Percentiles rank a stretch among this genome's conserved stretches.
phyloP scores from a whole-genome alignment of 2,113 vertebrate species.

The Morone chrysops region DNA sequence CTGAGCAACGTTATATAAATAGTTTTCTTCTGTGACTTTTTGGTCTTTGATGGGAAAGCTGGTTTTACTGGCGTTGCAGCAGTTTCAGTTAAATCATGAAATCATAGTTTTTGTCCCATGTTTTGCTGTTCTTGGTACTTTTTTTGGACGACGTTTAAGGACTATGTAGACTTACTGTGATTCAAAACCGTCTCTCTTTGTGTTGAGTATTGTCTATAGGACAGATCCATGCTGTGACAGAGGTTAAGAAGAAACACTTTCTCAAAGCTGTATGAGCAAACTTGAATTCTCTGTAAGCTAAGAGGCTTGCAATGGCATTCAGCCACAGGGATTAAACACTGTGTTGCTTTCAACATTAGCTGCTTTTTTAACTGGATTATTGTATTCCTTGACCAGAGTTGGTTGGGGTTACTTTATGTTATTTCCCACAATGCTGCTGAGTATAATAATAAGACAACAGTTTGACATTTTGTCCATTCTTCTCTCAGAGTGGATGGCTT shows the following conservation, averaged over 20 bases:
- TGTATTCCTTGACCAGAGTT: slow-evolving; percentile 39
- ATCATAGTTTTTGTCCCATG: no score
- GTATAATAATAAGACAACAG: slow-evolving; percentile 17
- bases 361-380: slow-evolving; percentile 56
- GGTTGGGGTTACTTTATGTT: slow-evolving; percentile 54
- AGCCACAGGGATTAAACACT: slow-evolving; percentile 63
- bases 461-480: slow-evolving; percentile 66
- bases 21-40: no score
- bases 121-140: neutral
- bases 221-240: neutral
- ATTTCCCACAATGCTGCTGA: slow-evolving; percentile 28
- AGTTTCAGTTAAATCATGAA: no score
- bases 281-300: slow-evolving; percentile 58
- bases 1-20: neutral
- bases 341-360: slow-evolving; percentile 2
- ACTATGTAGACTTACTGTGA: neutral
- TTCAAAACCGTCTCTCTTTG: neutral
- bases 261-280: slow-evolving; percentile 35
- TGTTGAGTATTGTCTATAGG: neutral
- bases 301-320: slow-evolving; percentile 75
- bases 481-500: slow-evolving; percentile 55
- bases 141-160: neutral
- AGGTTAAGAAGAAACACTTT: slow-evolving; percentile 44
- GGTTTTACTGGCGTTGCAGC: no score
- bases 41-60: no score